phyloP scores from a whole-genome alignment of 2,888 invertebrate genomes.

The Flexamia atlantica region DNA sequence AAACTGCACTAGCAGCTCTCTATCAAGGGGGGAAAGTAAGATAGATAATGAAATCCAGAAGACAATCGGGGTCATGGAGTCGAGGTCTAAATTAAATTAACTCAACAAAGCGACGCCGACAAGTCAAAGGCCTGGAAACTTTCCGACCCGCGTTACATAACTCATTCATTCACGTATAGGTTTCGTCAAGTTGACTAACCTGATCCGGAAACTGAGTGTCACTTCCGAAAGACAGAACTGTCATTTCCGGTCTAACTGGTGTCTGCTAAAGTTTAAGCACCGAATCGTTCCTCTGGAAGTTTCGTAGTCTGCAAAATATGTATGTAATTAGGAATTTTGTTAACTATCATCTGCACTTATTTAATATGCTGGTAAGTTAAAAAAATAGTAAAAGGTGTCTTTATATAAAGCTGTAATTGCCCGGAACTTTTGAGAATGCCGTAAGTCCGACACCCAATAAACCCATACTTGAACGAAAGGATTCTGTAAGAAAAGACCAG shows the following conservation, averaged over 20 bases:
- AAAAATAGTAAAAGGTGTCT: no score
- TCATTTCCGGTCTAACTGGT: constrained; percentile 30
- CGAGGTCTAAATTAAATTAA: constrained; percentile 13
- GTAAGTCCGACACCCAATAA: no score
- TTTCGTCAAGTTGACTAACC: constrained; percentile 30
- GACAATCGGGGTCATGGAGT: background rate
- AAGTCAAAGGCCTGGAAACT: background rate
- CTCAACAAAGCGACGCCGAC: background rate
- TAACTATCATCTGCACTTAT: no score
- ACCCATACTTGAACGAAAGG: no score
- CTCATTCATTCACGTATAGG: constrained; percentile 6
- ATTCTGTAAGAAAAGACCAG: no score
- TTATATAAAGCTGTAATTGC: no score
- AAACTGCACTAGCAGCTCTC: no score
- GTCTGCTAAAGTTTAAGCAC: background rate
- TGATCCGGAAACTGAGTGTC: constrained; percentile 20
- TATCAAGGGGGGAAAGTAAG: background rate
- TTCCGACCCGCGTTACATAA: background rate
- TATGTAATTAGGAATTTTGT: no score
- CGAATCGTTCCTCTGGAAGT: background rate
- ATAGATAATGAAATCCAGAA: background rate
- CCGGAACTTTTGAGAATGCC: no score
- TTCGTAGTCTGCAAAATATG: background rate
- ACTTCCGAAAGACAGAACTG: constrained; percentile 30
- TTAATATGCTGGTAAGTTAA: no score